A percentile compares a stretch with the other conserved stretches of the same genome.
Evolutionary conservation across 1,140 invertebrate genomes (phyloP).

Genomic region (Oscheius sp.): DNA sequence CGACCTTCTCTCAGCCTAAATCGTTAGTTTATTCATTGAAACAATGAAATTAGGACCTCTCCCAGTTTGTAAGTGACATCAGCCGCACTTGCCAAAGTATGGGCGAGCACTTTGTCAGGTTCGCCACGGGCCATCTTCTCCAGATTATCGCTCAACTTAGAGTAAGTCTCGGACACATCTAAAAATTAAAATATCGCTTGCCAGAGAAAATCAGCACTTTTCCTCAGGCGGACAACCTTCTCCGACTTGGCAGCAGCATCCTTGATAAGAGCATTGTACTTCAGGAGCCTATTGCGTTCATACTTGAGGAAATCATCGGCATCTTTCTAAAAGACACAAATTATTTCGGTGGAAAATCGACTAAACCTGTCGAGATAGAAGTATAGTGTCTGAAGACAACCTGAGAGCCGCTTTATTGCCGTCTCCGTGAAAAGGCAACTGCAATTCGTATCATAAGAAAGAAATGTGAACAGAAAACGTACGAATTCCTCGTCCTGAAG

Average conservation of each 20-base stretch:
- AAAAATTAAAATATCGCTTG: conserved; percentile 53
- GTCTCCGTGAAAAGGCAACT: conserved; percentile 82
- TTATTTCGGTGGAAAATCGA: neutral
- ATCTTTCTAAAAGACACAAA: conserved; percentile 67
- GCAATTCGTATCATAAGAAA: conserved; percentile 41
- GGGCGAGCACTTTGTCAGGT: conserved; percentile 56
- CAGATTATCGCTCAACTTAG: conserved; percentile 86
- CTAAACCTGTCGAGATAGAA: conserved; percentile 57
- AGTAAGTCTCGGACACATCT: conserved; percentile 93
- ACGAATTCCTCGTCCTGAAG: conserved; percentile 86
- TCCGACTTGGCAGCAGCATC: conserved; percentile 30
- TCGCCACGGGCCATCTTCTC: conserved; percentile 73
- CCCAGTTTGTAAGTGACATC: conserved; percentile 59
- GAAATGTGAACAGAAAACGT: conserved; percentile 40
- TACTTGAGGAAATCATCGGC: conserved; percentile 98
- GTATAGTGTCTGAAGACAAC: conserved; percentile 58
- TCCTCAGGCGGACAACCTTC: conserved; percentile 15
- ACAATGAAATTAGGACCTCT: conserved; percentile 57
- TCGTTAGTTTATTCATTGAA: neutral
- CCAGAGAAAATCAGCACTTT: conserved; percentile 13
- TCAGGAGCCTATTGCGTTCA: conserved; percentile 88
- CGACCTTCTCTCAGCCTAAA: conserved; percentile 76
- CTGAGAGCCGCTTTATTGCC: conserved; percentile 73
- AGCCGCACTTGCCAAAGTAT: conserved; percentile 18
- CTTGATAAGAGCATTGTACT: conserved; percentile 90